A percentile compares a stretch with the other conserved stretches of the same genome.
These are phyloP conservation scores for Julus scandinavius DNA, from an alignment of 2,888 invertebrate genomes.

Conservation along the genomic window DNA sequence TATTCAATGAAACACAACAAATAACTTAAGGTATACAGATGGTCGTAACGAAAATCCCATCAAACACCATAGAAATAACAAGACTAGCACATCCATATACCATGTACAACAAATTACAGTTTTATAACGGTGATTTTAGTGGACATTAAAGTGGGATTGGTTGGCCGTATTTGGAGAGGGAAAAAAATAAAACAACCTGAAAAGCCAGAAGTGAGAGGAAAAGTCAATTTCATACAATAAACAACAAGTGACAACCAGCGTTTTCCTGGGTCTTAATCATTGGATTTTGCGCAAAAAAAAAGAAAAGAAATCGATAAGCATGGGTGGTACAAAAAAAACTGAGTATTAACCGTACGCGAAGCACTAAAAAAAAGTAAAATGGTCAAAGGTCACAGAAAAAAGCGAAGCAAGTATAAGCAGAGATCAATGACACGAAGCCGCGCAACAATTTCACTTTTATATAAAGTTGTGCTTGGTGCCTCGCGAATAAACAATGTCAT, in stretches of 20 bases:
- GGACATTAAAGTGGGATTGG: slow-evolving; percentile 48
- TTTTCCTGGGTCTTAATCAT: slow-evolving; percentile 14
- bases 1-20: slow-evolving; percentile 55
- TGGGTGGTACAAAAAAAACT: background rate
- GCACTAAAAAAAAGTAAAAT: background rate
- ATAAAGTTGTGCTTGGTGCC: slow-evolving; percentile 9
- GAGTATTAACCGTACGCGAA: slow-evolving; percentile 17
- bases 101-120: slow-evolving; percentile 52
- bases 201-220: background rate
- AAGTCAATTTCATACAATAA: slow-evolving; percentile 35
- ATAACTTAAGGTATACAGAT: slow-evolving; percentile 55
- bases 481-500: slow-evolving; percentile 24
- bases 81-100: slow-evolving; percentile 56
- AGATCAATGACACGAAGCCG: slow-evolving; percentile 36
- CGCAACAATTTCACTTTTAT: background rate
- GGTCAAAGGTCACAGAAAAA: background rate
- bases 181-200: background rate
- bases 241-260: slow-evolving; percentile 30
- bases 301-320: background rate
- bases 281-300: background rate
- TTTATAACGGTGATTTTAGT: slow-evolving; percentile 49
- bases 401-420: background rate
- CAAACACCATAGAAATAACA: slow-evolving; percentile 55
- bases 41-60: slow-evolving; percentile 56
- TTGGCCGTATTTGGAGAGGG: background rate